These are phyloP conservation scores for Gallirallus australis DNA, from an alignment of 2,797 vertebrate species.

Conservation along the genomic window DNA sequence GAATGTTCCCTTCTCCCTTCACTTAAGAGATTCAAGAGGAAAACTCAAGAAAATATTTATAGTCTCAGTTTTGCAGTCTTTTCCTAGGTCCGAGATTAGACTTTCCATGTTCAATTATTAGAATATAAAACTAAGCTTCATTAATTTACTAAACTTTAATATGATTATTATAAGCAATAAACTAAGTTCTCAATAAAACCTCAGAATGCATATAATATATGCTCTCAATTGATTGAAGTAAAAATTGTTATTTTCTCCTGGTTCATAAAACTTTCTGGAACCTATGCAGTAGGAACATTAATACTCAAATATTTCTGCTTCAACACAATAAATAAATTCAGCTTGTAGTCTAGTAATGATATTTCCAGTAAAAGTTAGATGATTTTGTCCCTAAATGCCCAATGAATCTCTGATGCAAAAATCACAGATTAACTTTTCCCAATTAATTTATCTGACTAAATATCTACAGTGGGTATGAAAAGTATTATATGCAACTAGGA, in stretches of 20 bases:
- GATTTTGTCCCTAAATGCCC: background rate
- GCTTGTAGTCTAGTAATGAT: background rate
- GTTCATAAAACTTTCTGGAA: background rate
- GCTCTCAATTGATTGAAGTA: fast-evolving
- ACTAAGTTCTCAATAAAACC: background rate
- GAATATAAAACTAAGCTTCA: background rate
- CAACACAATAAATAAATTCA: background rate
- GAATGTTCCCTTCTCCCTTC: background rate
- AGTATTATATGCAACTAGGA: background rate
- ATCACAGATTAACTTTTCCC: background rate
- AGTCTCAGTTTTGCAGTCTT: background rate
- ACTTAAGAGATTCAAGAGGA: background rate
- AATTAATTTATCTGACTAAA: background rate
- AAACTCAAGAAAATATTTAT: background rate
- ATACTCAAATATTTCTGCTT: background rate
- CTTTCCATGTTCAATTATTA: background rate
- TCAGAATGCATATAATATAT: fast-evolving
- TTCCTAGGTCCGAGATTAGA: background rate
- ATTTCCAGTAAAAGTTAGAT: background rate
- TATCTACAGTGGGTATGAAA: background rate
- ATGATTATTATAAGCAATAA: background rate
- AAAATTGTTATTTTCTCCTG: background rate
- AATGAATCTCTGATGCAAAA: background rate
- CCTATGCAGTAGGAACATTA: background rate
- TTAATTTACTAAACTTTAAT: background rate